These are phyloP conservation scores for Alectura lathami DNA, from an alignment of 2,113 vertebrate genomes.

Conservation along the genomic window DNA sequence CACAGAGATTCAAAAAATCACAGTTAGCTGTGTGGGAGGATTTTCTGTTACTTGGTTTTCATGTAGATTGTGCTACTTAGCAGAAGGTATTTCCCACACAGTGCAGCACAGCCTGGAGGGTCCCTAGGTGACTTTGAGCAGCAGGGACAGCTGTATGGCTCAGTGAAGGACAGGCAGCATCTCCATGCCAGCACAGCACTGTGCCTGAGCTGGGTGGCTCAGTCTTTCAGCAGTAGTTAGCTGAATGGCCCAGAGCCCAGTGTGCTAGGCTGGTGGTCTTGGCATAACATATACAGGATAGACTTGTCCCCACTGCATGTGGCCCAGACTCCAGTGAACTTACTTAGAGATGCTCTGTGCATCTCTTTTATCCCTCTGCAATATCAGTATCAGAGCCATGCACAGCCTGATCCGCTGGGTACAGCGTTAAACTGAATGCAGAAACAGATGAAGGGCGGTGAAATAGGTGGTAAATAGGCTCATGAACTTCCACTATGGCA, in stretches of 20 bases:
- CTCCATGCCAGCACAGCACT: neutral
- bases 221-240: neutral
- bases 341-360: neutral
- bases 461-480: neutral
- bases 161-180: neutral
- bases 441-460: neutral
- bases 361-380: neutral
- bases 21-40: accelerated
- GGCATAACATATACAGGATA: neutral
- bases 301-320: neutral
- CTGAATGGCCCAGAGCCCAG: neutral
- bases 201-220: neutral
- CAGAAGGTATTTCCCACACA: neutral
- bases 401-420: neutral
- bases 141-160: neutral
- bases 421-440: neutral
- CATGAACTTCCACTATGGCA: neutral
- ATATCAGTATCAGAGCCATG: neutral
- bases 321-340: neutral
- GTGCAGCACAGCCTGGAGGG: neutral
- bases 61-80: neutral
- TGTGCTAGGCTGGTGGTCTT: neutral
- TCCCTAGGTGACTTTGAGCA: neutral
- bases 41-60: neutral
- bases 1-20: neutral